Evolutionary conservation across 2,113 vertebrate genomes (phyloP).

Genomic region (Engraulis encrasicolus): DNA sequence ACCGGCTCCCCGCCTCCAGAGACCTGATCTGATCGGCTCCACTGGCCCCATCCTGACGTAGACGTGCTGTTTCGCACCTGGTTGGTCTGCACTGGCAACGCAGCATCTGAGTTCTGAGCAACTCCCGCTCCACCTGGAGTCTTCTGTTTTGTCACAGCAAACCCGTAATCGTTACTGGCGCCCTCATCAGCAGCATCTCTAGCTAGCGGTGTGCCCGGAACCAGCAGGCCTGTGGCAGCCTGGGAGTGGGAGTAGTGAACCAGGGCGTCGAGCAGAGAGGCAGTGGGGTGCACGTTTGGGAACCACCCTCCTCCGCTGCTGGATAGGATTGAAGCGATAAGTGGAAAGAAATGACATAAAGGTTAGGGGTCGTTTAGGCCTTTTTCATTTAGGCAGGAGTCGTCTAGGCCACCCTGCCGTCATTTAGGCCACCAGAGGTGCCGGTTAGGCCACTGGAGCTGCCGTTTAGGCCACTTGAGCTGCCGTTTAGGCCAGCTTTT

Average conservation of each 20-base stretch:
- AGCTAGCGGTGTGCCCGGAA: conserved; percentile 15
- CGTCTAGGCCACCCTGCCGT: too few species aligned
- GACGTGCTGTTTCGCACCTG: background rate
- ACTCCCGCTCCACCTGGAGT: background rate
- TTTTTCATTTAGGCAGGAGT: too few species aligned
- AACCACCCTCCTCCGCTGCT: conserved; percentile 53
- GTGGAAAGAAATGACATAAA: too few species aligned
- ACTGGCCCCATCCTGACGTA: background rate
- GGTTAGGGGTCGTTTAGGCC: too few species aligned
- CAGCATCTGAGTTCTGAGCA: conserved; percentile 32
- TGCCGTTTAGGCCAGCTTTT: too few species aligned
- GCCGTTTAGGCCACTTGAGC: too few species aligned
- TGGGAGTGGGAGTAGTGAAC: conserved; percentile 37
- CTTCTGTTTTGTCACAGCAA: background rate
- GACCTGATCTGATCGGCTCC: background rate
- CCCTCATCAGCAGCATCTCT: background rate
- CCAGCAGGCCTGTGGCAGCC: background rate
- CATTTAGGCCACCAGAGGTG: too few species aligned
- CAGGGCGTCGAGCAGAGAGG: conserved; percentile 14
- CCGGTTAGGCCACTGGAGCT: too few species aligned
- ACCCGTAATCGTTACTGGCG: background rate
- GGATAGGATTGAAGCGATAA: too few species aligned
- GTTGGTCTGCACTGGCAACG: background rate
- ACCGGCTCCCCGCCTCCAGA: background rate
- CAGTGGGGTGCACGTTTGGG: conserved; percentile 43